These are phyloP conservation scores for Protaetia brevitarsis DNA, from an alignment of 1,140 invertebrate species.

Conservation along the genomic window DNA sequence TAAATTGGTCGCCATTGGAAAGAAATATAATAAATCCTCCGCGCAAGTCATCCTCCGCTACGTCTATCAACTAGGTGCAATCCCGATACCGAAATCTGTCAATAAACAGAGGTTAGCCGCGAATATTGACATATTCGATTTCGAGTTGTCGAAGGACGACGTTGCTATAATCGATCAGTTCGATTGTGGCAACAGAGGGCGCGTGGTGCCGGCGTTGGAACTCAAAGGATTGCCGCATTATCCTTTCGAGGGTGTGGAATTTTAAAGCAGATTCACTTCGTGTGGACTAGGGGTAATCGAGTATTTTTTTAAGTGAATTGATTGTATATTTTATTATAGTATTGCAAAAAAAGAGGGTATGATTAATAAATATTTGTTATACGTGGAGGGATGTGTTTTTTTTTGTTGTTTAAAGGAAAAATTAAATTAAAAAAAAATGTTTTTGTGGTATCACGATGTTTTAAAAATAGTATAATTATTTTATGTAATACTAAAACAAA, in stretches of 20 bases:
- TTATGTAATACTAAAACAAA: no score
- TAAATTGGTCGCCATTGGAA: slow-evolving; percentile 53
- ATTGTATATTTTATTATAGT: no score
- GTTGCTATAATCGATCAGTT: slow-evolving; percentile 48
- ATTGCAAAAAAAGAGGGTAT: no score
- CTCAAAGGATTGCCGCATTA: slow-evolving; percentile 31
- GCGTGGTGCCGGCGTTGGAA: slow-evolving; percentile 29
- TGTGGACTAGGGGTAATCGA: no score
- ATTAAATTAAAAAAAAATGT: no score
- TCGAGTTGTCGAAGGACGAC: slow-evolving; percentile 52
- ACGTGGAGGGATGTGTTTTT: no score
- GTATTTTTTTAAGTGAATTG: no score
- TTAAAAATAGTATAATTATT: no score
- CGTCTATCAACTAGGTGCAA: slow-evolving; percentile 53
- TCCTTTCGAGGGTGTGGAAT: slow-evolving; percentile 36
- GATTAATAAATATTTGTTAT: no score
- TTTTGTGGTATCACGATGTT: no score
- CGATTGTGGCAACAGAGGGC: slow-evolving; percentile 43
- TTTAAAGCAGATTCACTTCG: no score
- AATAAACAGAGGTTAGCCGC: slow-evolving; percentile 54
- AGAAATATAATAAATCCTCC: slow-evolving; percentile 61
- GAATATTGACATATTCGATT: slow-evolving; percentile 60
- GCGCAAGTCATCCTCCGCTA: slow-evolving; percentile 60
- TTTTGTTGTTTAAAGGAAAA: no score
- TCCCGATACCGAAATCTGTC: slow-evolving; percentile 65